These are phyloP conservation scores for Micrastur ruficollis DNA, from an alignment of 2,797 vertebrate species.

Conservation along the genomic window DNA sequence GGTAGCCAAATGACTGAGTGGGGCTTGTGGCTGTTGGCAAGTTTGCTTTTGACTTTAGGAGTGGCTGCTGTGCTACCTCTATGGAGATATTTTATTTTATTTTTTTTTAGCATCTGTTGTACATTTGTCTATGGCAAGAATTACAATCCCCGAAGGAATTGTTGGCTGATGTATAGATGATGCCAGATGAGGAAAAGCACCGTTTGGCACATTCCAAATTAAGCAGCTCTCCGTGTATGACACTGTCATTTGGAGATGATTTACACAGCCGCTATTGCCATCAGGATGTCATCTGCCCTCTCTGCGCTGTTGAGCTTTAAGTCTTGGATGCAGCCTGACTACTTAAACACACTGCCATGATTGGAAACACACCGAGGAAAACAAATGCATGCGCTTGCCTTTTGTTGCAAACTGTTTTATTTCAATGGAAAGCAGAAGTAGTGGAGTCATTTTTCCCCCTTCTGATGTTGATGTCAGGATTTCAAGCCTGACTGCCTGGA, in stretches of 20 bases:
- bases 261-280: conserved; percentile 33
- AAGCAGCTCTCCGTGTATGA: conserved; percentile 23
- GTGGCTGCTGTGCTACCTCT: conserved; percentile 18
- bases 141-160: conserved; percentile 42
- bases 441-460: not conserved
- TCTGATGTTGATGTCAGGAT: conserved; percentile 17
- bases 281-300: conserved; percentile 57
- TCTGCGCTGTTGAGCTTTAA: conserved; percentile 7
- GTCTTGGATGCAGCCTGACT: conserved; percentile 52
- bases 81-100: not conserved
- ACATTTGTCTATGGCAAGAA: conserved; percentile 57
- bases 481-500: conserved; percentile 24
- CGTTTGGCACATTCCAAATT: conserved; percentile 61
- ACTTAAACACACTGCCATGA: conserved; percentile 51
- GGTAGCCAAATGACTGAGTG: not conserved
- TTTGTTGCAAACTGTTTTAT: conserved; percentile 17
- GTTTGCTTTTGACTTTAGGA: not conserved
- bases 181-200: conserved; percentile 59
- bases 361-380: conserved; percentile 47
- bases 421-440: conserved; percentile 48
- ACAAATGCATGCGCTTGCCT: conserved; percentile 29
- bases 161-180: conserved; percentile 46
- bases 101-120: conserved; percentile 45
- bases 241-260: conserved; percentile 60
- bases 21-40: not conserved